phyloP scores from a whole-genome alignment of 2,797 vertebrate species.

The Lepilemur ruficaudatus region DNA sequence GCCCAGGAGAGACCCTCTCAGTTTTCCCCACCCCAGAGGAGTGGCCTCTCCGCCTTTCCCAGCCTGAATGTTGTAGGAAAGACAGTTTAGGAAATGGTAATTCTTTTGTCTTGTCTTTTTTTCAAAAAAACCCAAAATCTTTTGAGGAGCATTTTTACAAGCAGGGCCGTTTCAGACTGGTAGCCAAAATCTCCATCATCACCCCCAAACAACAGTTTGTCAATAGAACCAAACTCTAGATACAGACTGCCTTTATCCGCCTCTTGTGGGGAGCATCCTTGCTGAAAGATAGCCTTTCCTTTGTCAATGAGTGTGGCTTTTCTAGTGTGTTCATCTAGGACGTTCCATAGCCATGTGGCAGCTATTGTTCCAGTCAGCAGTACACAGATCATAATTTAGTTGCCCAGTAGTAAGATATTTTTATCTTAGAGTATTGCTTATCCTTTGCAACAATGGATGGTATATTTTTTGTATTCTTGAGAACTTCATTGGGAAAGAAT shows the following conservation, averaged over 20 bases:
- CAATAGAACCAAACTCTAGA: not conserved
- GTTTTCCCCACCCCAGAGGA: not conserved
- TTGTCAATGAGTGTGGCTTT: not conserved
- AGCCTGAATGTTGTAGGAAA: not conserved
- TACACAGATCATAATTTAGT: rapidly evolving
- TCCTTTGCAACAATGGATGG: not conserved
- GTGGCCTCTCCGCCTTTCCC: not conserved
- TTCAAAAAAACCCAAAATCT: not conserved
- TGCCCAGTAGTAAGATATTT: not conserved
- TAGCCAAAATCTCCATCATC: not conserved
- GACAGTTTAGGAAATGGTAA: not conserved
- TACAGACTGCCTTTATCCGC: not conserved
- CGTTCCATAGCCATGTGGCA: too few relatives aligned
- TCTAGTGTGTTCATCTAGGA: not conserved
- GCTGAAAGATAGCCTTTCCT: too few relatives aligned
- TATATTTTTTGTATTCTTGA: not conserved
- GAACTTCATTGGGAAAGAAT: not conserved
- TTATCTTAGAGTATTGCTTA: not conserved
- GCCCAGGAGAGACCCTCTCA: not conserved
- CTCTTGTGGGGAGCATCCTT: not conserved
- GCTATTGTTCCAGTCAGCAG: not conserved
- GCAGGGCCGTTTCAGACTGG: not conserved
- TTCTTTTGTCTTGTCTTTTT: not conserved
- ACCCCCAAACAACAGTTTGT: not conserved
- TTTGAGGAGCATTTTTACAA: not conserved